Conservation (phyloP, 2,113 vertebrate genomes). For the Centropus bengalensis region DNA sequence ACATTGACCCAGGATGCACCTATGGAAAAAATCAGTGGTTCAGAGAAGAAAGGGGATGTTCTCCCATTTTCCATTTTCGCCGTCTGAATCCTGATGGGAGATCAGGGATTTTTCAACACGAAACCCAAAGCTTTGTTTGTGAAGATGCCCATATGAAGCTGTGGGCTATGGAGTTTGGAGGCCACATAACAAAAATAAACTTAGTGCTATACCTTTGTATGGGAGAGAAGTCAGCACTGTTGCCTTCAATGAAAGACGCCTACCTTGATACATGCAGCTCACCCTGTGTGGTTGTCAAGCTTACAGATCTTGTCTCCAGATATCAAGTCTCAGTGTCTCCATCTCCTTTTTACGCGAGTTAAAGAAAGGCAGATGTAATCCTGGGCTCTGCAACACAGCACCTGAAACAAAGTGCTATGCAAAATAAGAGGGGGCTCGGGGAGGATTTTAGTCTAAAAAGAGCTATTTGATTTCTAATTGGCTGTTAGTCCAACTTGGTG, state of each 20-base stretch:
- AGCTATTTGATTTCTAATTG: neutral
- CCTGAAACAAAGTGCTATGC: neutral
- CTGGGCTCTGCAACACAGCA: neutral
- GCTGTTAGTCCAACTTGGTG: neutral
- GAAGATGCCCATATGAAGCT: rapidly evolving
- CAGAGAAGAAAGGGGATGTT: neutral
- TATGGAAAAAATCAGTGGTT: neutral
- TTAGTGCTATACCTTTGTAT: neutral
- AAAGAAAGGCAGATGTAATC: neutral
- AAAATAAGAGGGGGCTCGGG: neutral
- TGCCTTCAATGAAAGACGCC: neutral
- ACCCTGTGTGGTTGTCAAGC: neutral
- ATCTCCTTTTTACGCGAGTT: neutral
- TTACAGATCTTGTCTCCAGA: neutral
- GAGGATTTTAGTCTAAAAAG: neutral
- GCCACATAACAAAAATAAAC: neutral
- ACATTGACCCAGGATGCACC: neutral
- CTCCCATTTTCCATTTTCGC: neutral
- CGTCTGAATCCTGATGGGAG: neutral
- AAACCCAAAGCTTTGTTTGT: neutral
- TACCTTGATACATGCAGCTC: neutral
- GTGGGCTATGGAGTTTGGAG: neutral
- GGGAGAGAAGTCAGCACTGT: conserved; percentile 2
- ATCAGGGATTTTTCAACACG: neutral
- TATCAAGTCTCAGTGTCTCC: neutral